phyloP scores from a whole-genome alignment of 2,888 invertebrate species.

The Drosophila multiciliata region DNA sequence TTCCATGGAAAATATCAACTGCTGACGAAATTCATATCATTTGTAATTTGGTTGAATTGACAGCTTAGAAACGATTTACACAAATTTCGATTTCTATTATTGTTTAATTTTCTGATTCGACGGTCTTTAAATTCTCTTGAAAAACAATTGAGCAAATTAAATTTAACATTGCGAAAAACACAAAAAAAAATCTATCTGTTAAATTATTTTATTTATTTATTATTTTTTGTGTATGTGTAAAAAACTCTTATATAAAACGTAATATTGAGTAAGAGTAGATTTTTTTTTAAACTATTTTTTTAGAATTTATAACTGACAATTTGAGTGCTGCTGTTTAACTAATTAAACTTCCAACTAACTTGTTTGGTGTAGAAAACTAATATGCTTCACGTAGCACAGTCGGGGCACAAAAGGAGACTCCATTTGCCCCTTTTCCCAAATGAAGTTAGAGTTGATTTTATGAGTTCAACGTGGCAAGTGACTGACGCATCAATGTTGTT shows the following conservation, averaged over 20 bases:
- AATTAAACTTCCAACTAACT: not conserved
- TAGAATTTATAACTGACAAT: not conserved
- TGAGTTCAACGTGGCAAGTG: slow-evolving; percentile 61
- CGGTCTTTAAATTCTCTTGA: not conserved
- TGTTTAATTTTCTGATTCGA: slow-evolving; percentile 3
- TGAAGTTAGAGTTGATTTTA: slow-evolving; percentile 68
- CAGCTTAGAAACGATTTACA: slow-evolving; percentile 3
- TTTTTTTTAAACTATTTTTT: too few relatives aligned
- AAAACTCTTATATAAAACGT: not conserved
- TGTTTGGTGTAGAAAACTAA: not conserved
- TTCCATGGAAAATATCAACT: slow-evolving; percentile 8
- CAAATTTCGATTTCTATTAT: slow-evolving; percentile 1
- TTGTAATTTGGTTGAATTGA: slow-evolving; percentile 22
- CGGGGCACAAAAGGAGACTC: not conserved
- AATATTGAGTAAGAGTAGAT: not conserved
- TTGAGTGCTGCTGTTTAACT: not conserved
- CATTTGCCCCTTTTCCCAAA: slow-evolving; percentile 34
- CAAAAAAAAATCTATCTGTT: not conserved
- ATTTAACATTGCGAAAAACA: not conserved
- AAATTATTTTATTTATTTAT: too few relatives aligned
- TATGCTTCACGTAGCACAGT: slow-evolving; percentile 7
- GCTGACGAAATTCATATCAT: slow-evolving; percentile 1
- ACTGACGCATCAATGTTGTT: slow-evolving; percentile 38
- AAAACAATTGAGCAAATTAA: not conserved
- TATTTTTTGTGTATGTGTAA: not conserved